Conservation (phyloP, 2,113 vertebrate genomes). For the Blennius ocellaris region DNA sequence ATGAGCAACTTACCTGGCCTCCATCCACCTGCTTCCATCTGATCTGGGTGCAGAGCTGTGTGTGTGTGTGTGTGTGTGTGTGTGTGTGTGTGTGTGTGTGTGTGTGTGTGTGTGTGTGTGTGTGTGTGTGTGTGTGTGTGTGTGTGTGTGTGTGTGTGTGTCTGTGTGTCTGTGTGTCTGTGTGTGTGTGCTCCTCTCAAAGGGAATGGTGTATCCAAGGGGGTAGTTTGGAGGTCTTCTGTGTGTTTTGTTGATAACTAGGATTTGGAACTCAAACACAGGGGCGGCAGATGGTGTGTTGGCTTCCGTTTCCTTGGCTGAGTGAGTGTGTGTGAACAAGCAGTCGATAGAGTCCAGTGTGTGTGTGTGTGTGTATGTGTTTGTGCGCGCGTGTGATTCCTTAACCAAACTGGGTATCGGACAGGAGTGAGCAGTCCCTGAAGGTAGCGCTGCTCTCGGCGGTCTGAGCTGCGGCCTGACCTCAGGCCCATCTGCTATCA, state of each 20-base stretch:
- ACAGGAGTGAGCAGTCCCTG: conserved; percentile 40
- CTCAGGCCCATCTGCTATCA: conserved; percentile 66
- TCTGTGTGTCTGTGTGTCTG: not conserved
- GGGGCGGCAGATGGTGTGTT: conserved; percentile 81
- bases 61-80: conserved; percentile 21
- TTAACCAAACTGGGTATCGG: conserved; percentile 32
- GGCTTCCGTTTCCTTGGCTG: conserved; percentile 68
- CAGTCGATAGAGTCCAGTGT: conserved; percentile 8
- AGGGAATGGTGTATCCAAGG: conserved; percentile 52
- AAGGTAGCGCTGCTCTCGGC: conserved; percentile 40
- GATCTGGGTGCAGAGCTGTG: conserved; percentile 41
- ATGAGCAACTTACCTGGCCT: conserved; percentile 48
- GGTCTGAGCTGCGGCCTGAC: conserved; percentile 42
- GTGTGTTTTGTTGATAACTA: conserved; percentile 84
- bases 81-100: not conserved
- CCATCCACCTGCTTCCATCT: conserved; percentile 49
- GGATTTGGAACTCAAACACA: conserved; percentile 81
- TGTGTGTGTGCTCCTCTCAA: conserved; percentile 35
- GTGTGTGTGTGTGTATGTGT: conserved; percentile 12
- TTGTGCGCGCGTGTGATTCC: conserved; percentile 15
- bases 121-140: conserved; percentile 32
- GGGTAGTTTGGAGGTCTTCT: conserved; percentile 71
- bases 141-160: conserved; percentile 33
- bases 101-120: conserved; percentile 17
- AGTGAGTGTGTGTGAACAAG: conserved; percentile 39